These are phyloP conservation scores for Chloroceryle amazona DNA, from an alignment of 2,797 vertebrate genomes.

Conservation along the genomic window DNA sequence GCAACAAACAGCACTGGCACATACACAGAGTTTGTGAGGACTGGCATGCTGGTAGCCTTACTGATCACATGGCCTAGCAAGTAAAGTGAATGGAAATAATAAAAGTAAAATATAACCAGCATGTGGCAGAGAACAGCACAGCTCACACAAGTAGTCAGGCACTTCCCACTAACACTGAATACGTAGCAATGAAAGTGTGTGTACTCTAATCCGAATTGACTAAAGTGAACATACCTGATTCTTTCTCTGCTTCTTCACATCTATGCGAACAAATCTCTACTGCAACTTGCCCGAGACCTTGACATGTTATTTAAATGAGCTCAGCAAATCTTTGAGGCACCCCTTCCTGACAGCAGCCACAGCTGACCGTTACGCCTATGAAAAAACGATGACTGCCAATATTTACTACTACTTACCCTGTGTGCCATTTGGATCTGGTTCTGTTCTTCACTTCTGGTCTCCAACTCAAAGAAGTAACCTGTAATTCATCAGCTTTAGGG, in stretches of 20 bases:
- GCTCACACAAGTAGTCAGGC: not conserved
- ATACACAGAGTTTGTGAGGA: not conserved
- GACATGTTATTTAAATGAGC: not conserved
- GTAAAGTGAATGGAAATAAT: not conserved
- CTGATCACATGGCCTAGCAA: not conserved
- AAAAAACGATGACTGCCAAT: not conserved
- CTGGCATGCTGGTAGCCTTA: not conserved
- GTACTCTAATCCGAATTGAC: not conserved
- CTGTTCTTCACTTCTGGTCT: not conserved
- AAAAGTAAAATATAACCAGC: not conserved
- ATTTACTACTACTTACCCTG: not conserved
- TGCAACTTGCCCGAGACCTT: not conserved
- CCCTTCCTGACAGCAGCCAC: not conserved
- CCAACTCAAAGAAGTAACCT: conserved; percentile 29
- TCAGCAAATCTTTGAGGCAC: not conserved
- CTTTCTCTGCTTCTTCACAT: not conserved
- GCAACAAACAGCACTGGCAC: not conserved
- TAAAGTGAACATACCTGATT: not conserved
- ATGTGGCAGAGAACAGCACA: accelerated
- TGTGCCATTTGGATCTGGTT: not conserved
- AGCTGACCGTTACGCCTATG: not conserved
- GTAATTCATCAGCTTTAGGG: conserved; percentile 38
- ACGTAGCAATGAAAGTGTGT: not conserved
- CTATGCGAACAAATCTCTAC: not conserved
- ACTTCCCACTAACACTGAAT: not conserved